A percentile compares a stretch with the other conserved stretches of the same genome.
Conservation (phyloP, 2,888 invertebrate genomes). For the Prenolepis imparis region DNA sequence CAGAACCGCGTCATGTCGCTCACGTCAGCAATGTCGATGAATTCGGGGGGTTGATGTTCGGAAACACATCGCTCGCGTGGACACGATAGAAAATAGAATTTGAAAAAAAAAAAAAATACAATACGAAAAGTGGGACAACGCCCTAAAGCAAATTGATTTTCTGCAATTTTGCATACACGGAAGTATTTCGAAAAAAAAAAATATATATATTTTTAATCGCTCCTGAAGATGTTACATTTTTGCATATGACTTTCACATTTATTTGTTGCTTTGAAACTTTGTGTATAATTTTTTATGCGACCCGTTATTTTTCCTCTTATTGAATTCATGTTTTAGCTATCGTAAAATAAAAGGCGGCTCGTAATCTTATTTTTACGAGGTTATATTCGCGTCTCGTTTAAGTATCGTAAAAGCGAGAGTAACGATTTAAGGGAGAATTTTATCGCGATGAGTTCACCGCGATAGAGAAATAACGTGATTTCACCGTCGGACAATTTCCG, state of each 20-base stretch:
- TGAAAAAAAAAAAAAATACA: not conserved
- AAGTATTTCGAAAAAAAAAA: not conserved
- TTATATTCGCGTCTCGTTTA: constrained; percentile 5
- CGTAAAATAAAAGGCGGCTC: not conserved
- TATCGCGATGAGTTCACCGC: constrained; percentile 17
- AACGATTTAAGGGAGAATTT: constrained; percentile 22
- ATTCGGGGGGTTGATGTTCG: constrained; percentile 38
- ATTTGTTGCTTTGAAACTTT: not conserved
- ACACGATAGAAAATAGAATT: not conserved
- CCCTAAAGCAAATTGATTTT: not conserved
- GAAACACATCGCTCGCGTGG: not conserved
- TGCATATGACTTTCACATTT: not conserved
- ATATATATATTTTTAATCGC: not conserved
- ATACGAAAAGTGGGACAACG: not conserved
- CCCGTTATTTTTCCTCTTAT: not conserved
- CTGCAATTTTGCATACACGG: not conserved
- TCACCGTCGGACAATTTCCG: not conserved
- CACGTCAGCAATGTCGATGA: constrained; percentile 70
- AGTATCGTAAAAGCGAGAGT: constrained; percentile 15
- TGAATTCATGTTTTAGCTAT: constrained; percentile 21
- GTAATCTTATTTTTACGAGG: constrained; percentile 5
- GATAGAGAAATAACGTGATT: constrained; percentile 34
- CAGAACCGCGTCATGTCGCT: constrained; percentile 67
- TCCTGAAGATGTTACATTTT: not conserved
- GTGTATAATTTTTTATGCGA: not conserved